phyloP scores from a whole-genome alignment of 1,140 invertebrate genomes.

The Trichonephila inaurata region DNA sequence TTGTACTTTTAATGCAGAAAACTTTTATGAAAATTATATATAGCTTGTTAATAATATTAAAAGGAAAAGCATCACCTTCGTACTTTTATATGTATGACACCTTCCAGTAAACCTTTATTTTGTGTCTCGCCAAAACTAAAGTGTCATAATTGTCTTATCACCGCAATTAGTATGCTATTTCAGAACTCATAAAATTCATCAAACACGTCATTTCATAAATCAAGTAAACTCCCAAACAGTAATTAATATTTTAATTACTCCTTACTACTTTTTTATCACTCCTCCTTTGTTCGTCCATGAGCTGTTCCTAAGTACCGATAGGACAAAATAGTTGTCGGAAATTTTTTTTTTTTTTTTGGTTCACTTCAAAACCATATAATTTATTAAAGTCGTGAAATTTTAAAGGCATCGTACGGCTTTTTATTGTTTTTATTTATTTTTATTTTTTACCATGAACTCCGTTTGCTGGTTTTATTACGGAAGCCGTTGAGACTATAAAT shows the following conservation, averaged over 20 bases:
- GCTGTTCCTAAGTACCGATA: neutral
- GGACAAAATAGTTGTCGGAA: neutral
- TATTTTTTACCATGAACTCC: neutral
- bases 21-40: too few relatives aligned
- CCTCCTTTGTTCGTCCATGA: neutral
- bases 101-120: too few relatives aligned
- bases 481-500: neutral
- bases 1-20: too few relatives aligned
- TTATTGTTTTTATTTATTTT: neutral
- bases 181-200: slow-evolving; percentile 18
- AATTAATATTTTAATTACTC: slow-evolving; percentile 29
- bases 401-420: neutral
- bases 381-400: neutral
- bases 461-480: neutral
- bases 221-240: slow-evolving; percentile 2
- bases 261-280: neutral
- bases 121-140: too few relatives aligned
- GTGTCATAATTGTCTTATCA: neutral
- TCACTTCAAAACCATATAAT: neutral
- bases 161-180: neutral
- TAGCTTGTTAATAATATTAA: too few relatives aligned
- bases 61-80: too few relatives aligned
- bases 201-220: slow-evolving; percentile 7
- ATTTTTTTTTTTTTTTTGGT: too few relatives aligned
- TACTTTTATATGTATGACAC: too few relatives aligned